These are phyloP conservation scores for Lithobius niger DNA, from an alignment of 1,140 invertebrate genomes.

Conservation along the genomic window DNA sequence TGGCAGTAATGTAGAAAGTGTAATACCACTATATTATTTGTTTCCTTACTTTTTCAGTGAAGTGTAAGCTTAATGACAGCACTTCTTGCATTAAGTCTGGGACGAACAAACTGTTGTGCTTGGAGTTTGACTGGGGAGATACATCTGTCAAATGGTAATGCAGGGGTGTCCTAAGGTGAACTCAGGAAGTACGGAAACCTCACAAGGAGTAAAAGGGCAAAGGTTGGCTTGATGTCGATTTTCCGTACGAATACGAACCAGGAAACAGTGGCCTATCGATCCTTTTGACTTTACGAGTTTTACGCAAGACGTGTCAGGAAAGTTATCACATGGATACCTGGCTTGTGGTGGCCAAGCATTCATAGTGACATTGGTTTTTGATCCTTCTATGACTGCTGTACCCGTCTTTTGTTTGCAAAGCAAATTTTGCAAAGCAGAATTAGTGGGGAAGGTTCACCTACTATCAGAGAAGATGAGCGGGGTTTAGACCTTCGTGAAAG, in stretches of 20 bases:
- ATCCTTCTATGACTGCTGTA: constrained; percentile 43
- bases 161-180: constrained; percentile 71
- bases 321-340: too few relatives aligned
- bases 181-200: constrained; percentile 73
- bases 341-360: too few relatives aligned
- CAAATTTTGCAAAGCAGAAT: constrained; percentile 38
- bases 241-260: constrained; percentile 57
- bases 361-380: constrained; percentile 42
- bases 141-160: constrained; percentile 67
- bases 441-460: constrained; percentile 37
- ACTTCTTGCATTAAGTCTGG: constrained; percentile 11
- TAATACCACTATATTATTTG: constrained; percentile 58
- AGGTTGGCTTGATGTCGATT: constrained; percentile 59
- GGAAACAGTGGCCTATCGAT: constrained; percentile 67
- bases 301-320: constrained; percentile 20
- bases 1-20: constrained; percentile 43
- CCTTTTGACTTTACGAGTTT: constrained; percentile 41
- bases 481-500: constrained; percentile 41
- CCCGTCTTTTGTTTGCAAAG: constrained; percentile 41
- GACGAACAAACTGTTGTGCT: constrained; percentile 50
- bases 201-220: constrained; percentile 69
- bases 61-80: constrained; percentile 26
- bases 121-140: constrained; percentile 72
- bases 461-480: constrained; percentile 38
- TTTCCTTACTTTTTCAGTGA: constrained; percentile 53